phyloP scores from a whole-genome alignment of 2,113 vertebrate genomes.

The Ictalurus furcatus region DNA sequence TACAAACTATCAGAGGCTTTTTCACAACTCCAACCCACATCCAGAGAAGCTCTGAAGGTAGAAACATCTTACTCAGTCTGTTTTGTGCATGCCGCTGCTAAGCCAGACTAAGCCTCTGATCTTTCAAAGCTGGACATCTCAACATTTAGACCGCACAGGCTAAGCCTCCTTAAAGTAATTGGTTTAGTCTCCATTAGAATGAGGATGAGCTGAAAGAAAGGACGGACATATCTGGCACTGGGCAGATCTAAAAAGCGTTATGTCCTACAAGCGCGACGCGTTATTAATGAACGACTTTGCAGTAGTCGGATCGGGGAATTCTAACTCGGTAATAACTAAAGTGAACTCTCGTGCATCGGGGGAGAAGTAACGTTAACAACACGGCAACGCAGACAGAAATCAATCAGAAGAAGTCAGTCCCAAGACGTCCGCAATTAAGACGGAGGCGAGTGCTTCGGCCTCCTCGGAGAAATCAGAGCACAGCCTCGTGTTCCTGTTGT shows the following conservation, averaged over 20 bases:
- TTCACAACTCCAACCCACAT: neutral
- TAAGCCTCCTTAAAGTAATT: conserved; percentile 23
- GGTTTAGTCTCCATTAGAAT: neutral
- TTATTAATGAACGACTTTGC: neutral
- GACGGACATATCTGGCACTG: neutral
- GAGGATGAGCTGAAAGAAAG: neutral
- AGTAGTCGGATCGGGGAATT: neutral
- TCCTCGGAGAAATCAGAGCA: conserved; percentile 59
- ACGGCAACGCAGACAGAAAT: conserved; percentile 53
- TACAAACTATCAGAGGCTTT: neutral
- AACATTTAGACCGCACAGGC: neutral
- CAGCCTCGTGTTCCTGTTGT: conserved; percentile 32
- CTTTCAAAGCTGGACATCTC: neutral
- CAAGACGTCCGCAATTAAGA: conserved; percentile 67
- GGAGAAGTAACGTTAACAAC: conserved; percentile 36
- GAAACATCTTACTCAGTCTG: neutral
- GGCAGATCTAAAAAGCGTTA: neutral
- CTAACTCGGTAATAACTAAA: neutral
- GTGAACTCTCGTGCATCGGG: neutral
- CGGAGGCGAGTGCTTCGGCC: conserved; percentile 43
- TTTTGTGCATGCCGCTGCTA: neutral
- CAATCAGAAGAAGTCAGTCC: conserved; percentile 64
- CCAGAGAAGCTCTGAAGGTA: neutral
- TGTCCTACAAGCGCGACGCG: neutral
- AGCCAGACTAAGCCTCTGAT: neutral